Conservation (phyloP, 2,888 invertebrate species). For the Romanomermis culicivorax region DNA sequence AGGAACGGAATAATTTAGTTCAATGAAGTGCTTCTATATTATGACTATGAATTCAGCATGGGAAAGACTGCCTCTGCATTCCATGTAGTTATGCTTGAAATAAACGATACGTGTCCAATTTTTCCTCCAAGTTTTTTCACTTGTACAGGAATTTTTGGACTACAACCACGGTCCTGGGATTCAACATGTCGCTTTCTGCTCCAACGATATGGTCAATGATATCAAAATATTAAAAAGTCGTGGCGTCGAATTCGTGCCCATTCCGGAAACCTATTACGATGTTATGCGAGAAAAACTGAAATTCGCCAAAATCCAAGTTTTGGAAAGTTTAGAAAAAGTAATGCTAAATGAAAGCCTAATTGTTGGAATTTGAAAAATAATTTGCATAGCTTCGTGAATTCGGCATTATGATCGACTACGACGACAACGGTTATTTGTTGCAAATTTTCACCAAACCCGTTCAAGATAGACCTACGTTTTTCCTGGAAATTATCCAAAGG, state of each 20-base stretch:
- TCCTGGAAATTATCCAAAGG: constrained; percentile 83
- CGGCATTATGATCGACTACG: constrained; percentile 79
- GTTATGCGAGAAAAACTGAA: constrained; percentile 53
- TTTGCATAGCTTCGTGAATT: constrained; percentile 41
- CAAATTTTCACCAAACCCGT: constrained; percentile 58
- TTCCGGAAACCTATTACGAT: constrained; percentile 73
- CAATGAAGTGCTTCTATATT: too few species aligned
- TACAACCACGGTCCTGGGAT: constrained; percentile 93
- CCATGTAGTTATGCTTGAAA: too few species aligned
- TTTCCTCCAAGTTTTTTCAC: constrained; percentile 1
- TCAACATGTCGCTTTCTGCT: constrained; percentile 93
- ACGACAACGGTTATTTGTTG: constrained; percentile 77
- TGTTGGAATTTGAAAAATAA: constrained; percentile 12
- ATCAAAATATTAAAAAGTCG: constrained; percentile 35
- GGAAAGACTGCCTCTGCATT: too few species aligned
- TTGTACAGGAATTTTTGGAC: constrained; percentile 62
- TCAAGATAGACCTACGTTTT: constrained; percentile 84
- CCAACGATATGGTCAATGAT: constrained; percentile 63
- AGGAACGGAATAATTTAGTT: too few species aligned
- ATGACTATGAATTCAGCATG: too few species aligned
- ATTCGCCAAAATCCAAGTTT: constrained; percentile 52
- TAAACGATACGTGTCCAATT: not conserved
- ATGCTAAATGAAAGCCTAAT: too few species aligned
- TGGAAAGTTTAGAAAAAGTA: constrained; percentile 57
- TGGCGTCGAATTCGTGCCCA: constrained; percentile 71